Evolutionary conservation across 2,797 vertebrate genomes (phyloP), one percentile per base, ranked within the genome.

Genomic region (Pogonophryne albipinna): DNA sequence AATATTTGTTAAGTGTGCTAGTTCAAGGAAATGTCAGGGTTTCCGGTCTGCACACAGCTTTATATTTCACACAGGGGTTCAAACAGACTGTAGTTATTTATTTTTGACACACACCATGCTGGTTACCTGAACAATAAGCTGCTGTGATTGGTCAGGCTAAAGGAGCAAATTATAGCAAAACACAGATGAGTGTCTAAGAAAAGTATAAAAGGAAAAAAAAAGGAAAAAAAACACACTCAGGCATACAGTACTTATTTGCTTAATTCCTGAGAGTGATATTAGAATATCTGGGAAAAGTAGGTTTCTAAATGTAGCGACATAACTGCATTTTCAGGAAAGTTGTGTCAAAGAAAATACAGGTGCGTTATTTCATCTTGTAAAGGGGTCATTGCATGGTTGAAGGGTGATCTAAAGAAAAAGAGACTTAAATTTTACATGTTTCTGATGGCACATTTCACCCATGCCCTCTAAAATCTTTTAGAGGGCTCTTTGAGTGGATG

Each of bases 121-220:
- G 65, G 76, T 94, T 93, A 94, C 93, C 92, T 93, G 89, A 76
- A 79, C 20, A 56, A 74, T 11, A 42, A 49, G 66, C 74, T 71
- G 80, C 70, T 83, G 79, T 52, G 76, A 85, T n/a, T 88, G 85
- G 84, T 92, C 91, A 90, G 66, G 88, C 90, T 93, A 56, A 69
- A 88, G 57, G 51, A 56, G 52, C 41, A 78, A 66, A 87, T 66
- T 42, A 71, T 53, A 42, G 60, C 19, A 68, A 81, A 85, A 87
- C n/a, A 90, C 13, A 73, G 27, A 68, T 75, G 59, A 86, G 46
- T 78, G 73, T 53, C 71, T 38, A 27, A 63, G 50, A 51, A 49
- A 67, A 27, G 19, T n/a, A 66, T 12, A 15, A 23, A 51, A 53
- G 15, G 41, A 42, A 41, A 66, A 1, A 8, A 38, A 34, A 6